These are phyloP conservation scores for cattle (Bos taurus) DNA, from an alignment of 2,113 vertebrate genomes.

Conservation along the genomic window DNA sequence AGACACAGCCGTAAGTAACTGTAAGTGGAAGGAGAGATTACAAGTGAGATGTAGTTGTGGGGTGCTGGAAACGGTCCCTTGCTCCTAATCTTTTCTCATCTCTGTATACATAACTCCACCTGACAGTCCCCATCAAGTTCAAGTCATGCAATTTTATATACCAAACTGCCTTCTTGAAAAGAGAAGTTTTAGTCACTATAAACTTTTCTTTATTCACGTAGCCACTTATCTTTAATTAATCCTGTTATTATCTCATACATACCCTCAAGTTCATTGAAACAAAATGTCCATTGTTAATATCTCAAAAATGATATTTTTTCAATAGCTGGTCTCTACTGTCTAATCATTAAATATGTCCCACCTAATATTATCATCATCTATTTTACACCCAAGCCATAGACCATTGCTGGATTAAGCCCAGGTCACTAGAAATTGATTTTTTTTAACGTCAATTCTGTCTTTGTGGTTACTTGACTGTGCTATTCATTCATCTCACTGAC, in stretches of 20 bases:
- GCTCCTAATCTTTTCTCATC: background rate
- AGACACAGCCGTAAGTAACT: background rate
- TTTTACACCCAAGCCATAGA: background rate
- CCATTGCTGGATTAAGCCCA: background rate
- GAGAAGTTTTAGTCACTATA: background rate
- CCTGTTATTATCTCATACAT: background rate
- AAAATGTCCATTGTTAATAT: background rate
- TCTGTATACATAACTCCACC: background rate
- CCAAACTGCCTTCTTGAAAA: background rate
- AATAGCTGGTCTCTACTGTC: background rate
- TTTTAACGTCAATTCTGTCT: background rate
- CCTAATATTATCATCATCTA: background rate
- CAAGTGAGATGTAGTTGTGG: background rate
- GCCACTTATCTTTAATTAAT: constrained; percentile 1
- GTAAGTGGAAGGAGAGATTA: background rate
- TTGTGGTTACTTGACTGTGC: background rate
- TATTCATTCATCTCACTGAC: background rate
- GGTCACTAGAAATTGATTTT: background rate
- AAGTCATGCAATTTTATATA: background rate
- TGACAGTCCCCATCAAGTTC: background rate
- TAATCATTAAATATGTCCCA: background rate
- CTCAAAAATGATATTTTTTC: background rate
- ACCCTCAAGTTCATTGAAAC: background rate
- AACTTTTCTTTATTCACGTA: background rate
- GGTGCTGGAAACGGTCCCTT: background rate